Base-by-base conservation (phyloP, 2,113 vertebrate species). In the Ariopsis seemanni region DNA sequence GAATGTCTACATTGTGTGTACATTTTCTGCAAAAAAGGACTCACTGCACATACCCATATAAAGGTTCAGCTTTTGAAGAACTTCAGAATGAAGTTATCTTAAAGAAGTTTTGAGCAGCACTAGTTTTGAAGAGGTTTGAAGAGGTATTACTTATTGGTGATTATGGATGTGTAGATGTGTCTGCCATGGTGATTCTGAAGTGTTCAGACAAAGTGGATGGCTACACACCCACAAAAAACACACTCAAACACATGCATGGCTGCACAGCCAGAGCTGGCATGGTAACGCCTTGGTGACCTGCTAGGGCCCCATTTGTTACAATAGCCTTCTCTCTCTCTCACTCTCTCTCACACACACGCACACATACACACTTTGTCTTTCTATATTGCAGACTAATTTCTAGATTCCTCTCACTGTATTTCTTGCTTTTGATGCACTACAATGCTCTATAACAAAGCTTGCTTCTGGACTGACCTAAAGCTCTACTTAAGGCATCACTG, bases 211-310 rank as follows among this genome's bases (percentile, higher is more conserved):
- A 79, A 42, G 50, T 55, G 58, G 74, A 67, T 52, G n/a, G 53
- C 7, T 30, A 65, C 71, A 88, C 79, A 58, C 2, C n/a, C n/a
- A 34, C 1, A 60, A 60, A 42, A 81, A 81, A 60, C 27, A 60
- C 62, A n/a, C 60, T 62, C 25, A 78, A n/a, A 67, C 22, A 25
- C 86, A 88, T 80, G 77, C 72, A 87, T 87, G 62, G 42, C 88
- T 60, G 74, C 58, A 83, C 62, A 88, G 82, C 50, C 91, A 89
- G 90, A 63, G 89, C 89, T 88, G 84, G 84, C 92, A 90, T 92
- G 87, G 91, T 86, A 91, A 91, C 89, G 71, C 88, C 86, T 79
- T 83, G 58, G 86, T 89, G 90, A 93, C 89, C 83, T 85, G 85
- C 25, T 85, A 30, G 71, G 85, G 60, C 72, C 80, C 74, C 72